A percentile compares a stretch with the other conserved stretches of the same genome.
Conservation (phyloP, 2,888 invertebrate genomes). For the Lithodes maja region DNA sequence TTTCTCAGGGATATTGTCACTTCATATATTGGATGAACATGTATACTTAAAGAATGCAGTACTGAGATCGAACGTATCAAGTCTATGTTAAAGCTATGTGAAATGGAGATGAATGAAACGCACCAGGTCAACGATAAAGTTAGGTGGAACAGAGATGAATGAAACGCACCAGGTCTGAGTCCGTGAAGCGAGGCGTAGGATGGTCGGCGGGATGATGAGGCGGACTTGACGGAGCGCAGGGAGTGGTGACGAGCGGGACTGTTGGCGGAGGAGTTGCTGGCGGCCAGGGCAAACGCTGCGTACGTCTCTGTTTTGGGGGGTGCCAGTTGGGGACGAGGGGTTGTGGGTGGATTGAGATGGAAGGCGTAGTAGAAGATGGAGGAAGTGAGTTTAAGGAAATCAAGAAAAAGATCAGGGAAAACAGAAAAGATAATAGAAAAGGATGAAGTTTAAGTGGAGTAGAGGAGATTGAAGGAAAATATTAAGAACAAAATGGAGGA, state of each 20-base stretch:
- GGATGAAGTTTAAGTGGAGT: not conserved
- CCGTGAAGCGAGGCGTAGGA: conserved; percentile 63
- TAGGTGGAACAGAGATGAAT: too few species aligned
- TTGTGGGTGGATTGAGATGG: not conserved
- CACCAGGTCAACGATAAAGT: not conserved
- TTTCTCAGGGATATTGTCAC: too few species aligned
- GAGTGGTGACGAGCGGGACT: conserved; percentile 59
- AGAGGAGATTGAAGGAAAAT: not conserved
- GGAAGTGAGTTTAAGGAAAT: not conserved
- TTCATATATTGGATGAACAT: too few species aligned
- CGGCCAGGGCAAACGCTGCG: conserved; percentile 69
- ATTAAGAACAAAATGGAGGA: not conserved
- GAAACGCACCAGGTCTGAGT: conserved; percentile 43
- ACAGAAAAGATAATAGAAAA: not conserved
- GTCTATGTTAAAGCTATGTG: too few species aligned
- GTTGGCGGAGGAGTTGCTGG: conserved; percentile 63
- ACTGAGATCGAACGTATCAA: too few species aligned
- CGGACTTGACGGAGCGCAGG: conserved; percentile 52
- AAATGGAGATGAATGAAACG: not conserved
- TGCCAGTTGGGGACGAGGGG: not conserved
- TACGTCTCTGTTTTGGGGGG: conserved; percentile 61
- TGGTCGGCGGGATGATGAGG: conserved; percentile 66
- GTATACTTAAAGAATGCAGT: too few species aligned
- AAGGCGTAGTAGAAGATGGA: not conserved
- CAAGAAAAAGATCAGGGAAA: not conserved